Conservation (phyloP, 2,797 vertebrate genomes). For the Alca torda region DNA sequence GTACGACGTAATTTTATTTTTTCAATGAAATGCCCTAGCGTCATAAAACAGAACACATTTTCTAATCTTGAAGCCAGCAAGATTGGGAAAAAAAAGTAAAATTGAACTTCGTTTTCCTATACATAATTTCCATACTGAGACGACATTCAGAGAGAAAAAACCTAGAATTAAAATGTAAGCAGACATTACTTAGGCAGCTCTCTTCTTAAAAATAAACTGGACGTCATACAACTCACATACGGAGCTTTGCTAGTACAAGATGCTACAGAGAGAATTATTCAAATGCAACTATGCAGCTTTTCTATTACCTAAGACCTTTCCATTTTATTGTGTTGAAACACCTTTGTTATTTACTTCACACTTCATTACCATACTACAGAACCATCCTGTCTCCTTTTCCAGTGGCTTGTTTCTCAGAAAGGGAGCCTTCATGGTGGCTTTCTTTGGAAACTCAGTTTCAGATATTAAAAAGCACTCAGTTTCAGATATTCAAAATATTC, state of each 20-base stretch:
- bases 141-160: neutral
- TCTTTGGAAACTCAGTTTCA: neutral
- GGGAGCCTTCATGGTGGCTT: neutral
- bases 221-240: neutral
- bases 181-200: neutral
- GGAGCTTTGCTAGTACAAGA: neutral
- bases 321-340: neutral
- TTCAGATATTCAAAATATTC: neutral
- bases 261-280: neutral
- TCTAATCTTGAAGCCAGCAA: slow-evolving; percentile 78
- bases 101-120: neutral
- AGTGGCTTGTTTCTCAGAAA: neutral
- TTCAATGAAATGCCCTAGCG: slow-evolving; percentile 3
- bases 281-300: slow-evolving; percentile 40
- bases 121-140: neutral
- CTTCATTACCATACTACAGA: neutral
- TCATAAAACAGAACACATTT: slow-evolving; percentile 18
- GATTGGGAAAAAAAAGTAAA: slow-evolving; percentile 36
- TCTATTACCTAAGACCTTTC: neutral
- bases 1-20: slow-evolving; percentile 62
- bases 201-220: neutral
- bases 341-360: neutral
- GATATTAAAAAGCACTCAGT: neutral
- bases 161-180: neutral
- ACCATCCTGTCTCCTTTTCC: neutral